These are phyloP conservation scores for Hoplias malabaricus DNA, from an alignment of 2,113 vertebrate genomes.

Conservation along the genomic window DNA sequence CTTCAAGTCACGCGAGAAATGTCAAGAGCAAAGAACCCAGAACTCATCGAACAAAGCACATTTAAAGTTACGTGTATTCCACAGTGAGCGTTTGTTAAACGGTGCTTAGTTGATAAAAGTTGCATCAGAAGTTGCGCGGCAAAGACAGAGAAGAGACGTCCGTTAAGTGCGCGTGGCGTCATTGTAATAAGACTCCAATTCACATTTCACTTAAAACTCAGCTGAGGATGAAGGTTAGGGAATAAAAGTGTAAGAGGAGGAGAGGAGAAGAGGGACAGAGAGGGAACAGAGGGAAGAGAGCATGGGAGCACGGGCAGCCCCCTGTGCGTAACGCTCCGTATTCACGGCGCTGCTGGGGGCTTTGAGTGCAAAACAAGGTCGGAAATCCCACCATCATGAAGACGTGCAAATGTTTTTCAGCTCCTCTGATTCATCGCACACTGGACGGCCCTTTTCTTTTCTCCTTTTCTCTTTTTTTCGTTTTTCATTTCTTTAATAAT, in stretches of 20 bases:
- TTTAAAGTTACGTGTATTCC: not conserved
- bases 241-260: slow-evolving; percentile 48
- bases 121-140: not conserved
- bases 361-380: slow-evolving; percentile 74
- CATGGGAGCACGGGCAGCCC: slow-evolving; percentile 51
- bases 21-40: not conserved
- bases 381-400: slow-evolving; percentile 81
- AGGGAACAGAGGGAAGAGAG: not conserved
- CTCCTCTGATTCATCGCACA: slow-evolving; percentile 80
- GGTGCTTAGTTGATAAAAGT: slow-evolving; percentile 3
- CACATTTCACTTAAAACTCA: slow-evolving; percentile 33
- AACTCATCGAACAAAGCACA: not conserved
- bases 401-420: slow-evolving; percentile 84
- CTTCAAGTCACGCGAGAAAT: not conserved
- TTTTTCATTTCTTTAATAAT: no score
- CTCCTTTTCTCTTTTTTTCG: slow-evolving; percentile 42
- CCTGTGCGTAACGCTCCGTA: slow-evolving; percentile 73
- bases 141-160: not conserved
- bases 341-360: slow-evolving; percentile 73
- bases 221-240: slow-evolving; percentile 44
- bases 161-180: not conserved
- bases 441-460: slow-evolving; percentile 54
- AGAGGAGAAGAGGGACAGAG: slow-evolving; percentile 50
- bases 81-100: not conserved
- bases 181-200: slow-evolving; percentile 14